Percentiles rank a stretch among this genome's conserved stretches.
Evolutionary conservation across 2,888 invertebrate genomes (phyloP).

Genomic region (Trichogramma evanescens): DNA sequence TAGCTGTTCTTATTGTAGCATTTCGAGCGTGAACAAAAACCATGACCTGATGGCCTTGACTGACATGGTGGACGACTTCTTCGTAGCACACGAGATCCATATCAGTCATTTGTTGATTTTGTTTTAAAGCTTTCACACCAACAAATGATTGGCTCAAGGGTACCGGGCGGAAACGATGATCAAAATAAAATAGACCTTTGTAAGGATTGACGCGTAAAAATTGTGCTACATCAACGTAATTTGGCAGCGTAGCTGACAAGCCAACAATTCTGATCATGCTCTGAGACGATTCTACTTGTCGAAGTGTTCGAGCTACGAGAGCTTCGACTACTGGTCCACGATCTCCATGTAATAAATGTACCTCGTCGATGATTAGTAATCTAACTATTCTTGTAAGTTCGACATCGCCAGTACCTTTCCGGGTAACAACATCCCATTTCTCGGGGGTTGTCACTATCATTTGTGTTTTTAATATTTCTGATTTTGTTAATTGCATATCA

Average conservation of each 20-base stretch:
- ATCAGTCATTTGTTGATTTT: slow-evolving; percentile 60
- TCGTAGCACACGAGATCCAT: slow-evolving; percentile 93
- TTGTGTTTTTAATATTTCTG: slow-evolving; percentile 91
- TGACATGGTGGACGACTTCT: slow-evolving; percentile 79
- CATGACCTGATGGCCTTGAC: slow-evolving; percentile 90
- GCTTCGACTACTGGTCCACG: slow-evolving; percentile 97
- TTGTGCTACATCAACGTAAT: slow-evolving; percentile 91
- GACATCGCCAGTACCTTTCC: slow-evolving; percentile 87
- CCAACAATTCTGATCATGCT: slow-evolving; percentile 96
- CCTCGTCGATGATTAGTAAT: slow-evolving; percentile 92
- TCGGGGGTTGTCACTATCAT: slow-evolving; percentile 98
- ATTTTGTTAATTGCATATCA: slow-evolving; percentile 93
- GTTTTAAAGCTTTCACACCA: slow-evolving; percentile 67
- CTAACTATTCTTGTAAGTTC: slow-evolving; percentile 85
- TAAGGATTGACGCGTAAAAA: slow-evolving; percentile 91
- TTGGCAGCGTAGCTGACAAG: slow-evolving; percentile 93
- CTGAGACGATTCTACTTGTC: slow-evolving; percentile 82
- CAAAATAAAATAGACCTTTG: slow-evolving; percentile 89
- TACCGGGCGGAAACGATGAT: slow-evolving; percentile 89
- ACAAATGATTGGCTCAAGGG: slow-evolving; percentile 88
- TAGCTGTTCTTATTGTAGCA: slow-evolving; percentile 86
- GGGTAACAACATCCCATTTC: slow-evolving; percentile 98
- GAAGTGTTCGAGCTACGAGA: slow-evolving; percentile 86
- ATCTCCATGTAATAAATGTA: slow-evolving; percentile 93
- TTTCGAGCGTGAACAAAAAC: slow-evolving; percentile 98